These are phyloP conservation scores for Zapus hudsonius DNA, from an alignment of 2,113 vertebrate genomes.

Conservation along the genomic window DNA sequence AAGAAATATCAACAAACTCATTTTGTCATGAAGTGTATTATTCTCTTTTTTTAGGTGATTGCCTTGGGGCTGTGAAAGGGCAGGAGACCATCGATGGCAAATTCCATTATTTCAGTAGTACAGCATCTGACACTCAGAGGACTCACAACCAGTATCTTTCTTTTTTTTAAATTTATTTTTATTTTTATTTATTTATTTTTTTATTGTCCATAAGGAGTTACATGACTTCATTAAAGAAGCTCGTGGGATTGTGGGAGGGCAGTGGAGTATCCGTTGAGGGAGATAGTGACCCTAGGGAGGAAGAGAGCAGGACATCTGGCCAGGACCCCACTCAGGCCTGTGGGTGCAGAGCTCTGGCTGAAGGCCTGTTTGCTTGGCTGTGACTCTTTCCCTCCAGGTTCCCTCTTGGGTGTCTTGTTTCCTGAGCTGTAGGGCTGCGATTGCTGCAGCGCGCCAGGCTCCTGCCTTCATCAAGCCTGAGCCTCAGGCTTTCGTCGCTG, in stretches of 20 bases:
- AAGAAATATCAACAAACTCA: not conserved
- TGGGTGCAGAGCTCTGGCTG: not conserved
- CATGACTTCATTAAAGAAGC: not conserved
- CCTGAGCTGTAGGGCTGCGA: conserved; percentile 28
- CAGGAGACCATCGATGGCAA: not conserved
- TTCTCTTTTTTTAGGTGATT: not conserved
- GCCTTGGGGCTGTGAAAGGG: not conserved
- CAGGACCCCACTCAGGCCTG: not conserved
- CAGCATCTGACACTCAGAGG: not conserved
- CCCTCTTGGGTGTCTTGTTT: conserved; percentile 60
- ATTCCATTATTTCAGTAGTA: not conserved
- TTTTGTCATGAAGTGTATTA: not conserved
- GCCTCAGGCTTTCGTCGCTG: not conserved
- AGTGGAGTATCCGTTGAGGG: not conserved
- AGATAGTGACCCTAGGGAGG: not conserved
- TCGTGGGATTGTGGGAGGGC: not conserved
- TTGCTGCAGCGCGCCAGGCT: conserved; percentile 20
- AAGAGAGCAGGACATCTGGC: not conserved
- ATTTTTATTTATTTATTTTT: no score
- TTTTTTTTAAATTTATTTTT: no score
- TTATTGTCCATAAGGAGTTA: no score
- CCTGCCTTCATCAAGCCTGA: not conserved
- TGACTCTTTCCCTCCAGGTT: conserved; percentile 44
- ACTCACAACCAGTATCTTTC: not conserved
- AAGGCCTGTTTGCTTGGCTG: conserved; percentile 66